phyloP scores from a whole-genome alignment of 2,888 invertebrate species.

The Drosophila paracracens region DNA sequence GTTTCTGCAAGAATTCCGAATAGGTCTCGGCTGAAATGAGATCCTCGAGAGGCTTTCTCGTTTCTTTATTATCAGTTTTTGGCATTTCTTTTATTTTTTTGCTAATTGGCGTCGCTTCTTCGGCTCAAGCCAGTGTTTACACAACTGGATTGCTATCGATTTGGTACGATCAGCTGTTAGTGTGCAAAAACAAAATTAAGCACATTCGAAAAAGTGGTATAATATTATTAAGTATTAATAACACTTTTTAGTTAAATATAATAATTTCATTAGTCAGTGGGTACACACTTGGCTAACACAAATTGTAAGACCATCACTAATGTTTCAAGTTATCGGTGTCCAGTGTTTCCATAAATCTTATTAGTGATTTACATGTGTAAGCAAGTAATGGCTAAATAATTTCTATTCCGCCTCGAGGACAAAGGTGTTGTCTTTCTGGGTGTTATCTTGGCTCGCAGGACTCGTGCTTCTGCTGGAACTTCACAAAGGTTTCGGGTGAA shows the following conservation, averaged over 20 bases:
- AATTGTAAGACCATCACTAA: too few species aligned
- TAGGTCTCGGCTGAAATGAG: slow-evolving; percentile 24
- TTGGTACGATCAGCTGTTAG: not conserved
- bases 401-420: slow-evolving; percentile 19
- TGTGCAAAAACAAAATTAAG: not conserved
- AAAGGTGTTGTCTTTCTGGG: not conserved
- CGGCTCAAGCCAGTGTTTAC: slow-evolving; percentile 3
- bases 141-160: not conserved
- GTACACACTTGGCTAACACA: not conserved
- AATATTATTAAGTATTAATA: not conserved
- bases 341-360: not conserved
- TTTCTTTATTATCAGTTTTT: not conserved
- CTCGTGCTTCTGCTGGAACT: slow-evolving; percentile 36
- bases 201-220: not conserved
- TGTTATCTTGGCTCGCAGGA: slow-evolving; percentile 26
- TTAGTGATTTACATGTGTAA: not conserved
- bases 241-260: too few species aligned
- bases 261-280: not conserved
- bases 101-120: not conserved
- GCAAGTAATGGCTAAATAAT: not conserved
- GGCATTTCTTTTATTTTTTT: not conserved
- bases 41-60: not conserved
- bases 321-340: not conserved
- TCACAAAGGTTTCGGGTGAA: slow-evolving; percentile 14
- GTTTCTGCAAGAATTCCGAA: slow-evolving; percentile 21